These are phyloP conservation scores for Polymixis lichenea DNA, from an alignment of 2,888 invertebrate species.

Conservation along the genomic window DNA sequence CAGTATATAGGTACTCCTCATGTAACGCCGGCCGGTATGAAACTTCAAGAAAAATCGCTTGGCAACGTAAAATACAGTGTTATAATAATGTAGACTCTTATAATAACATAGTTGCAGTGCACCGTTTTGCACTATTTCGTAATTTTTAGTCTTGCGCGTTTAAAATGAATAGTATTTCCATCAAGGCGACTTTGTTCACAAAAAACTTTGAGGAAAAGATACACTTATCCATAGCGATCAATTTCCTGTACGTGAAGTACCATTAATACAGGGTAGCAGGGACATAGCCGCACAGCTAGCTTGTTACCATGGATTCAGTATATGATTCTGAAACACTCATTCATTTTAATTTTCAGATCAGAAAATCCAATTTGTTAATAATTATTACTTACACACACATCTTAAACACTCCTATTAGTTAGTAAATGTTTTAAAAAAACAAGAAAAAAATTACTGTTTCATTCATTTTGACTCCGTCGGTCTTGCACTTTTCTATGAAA, in stretches of 20 bases:
- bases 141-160: background rate
- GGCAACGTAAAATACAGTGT: constrained; percentile 52
- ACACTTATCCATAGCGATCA: background rate
- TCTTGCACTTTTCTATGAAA: too few species aligned
- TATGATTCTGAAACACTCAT: too few species aligned
- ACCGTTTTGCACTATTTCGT: constrained; percentile 19
- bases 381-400: too few species aligned
- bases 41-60: constrained; percentile 64
- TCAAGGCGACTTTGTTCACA: background rate
- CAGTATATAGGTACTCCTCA: constrained; percentile 70
- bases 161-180: background rate
- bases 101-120: constrained; percentile 38
- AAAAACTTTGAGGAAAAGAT: background rate
- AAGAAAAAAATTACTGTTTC: too few species aligned
- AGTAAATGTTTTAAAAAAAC: too few species aligned
- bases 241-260: too few species aligned
- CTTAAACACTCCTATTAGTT: too few species aligned
- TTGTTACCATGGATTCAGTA: too few species aligned
- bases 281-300: too few species aligned
- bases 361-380: too few species aligned
- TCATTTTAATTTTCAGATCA: too few species aligned
- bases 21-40: constrained; percentile 65
- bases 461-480: too few species aligned
- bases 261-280: background rate
- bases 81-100: constrained; percentile 40